Evolutionary conservation across 1,140 invertebrate genomes (phyloP).

Genomic region (Drosophila carrolli): DNA sequence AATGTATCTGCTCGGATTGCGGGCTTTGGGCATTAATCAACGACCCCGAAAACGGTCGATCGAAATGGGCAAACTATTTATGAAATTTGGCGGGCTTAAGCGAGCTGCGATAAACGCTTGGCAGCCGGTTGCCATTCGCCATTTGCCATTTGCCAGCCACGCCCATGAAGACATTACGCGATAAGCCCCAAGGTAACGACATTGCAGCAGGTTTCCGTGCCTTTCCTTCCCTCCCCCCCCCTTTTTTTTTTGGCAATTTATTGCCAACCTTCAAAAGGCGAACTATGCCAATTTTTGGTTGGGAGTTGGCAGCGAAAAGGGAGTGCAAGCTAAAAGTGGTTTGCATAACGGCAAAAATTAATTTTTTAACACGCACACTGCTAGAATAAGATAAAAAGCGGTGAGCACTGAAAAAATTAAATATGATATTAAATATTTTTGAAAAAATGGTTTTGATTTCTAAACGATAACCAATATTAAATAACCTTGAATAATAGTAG

Average conservation of each 20-base stretch:
- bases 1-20: slow-evolving; percentile 74
- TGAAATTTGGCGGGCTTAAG: slow-evolving; percentile 54
- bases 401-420: neutral
- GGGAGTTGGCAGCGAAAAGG: slow-evolving; percentile 9
- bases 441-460: no score
- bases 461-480: no score
- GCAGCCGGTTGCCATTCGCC: slow-evolving; percentile 56
- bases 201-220: slow-evolving; percentile 33
- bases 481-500: no score
- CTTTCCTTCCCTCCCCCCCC: neutral
- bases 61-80: slow-evolving; percentile 57
- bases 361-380: slow-evolving; percentile 74
- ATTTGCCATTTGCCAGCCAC: slow-evolving; percentile 56
- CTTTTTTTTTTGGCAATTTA: slow-evolving; percentile 61
- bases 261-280: slow-evolving; percentile 61
- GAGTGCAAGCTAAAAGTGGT: slow-evolving; percentile 31
- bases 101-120: slow-evolving; percentile 61
- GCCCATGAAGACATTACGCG: slow-evolving; percentile 63
- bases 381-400: slow-evolving; percentile 1
- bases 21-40: slow-evolving; percentile 52
- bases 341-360: slow-evolving; percentile 74
- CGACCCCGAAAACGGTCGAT: slow-evolving; percentile 9
- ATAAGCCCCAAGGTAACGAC: slow-evolving; percentile 74
- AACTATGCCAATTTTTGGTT: slow-evolving; percentile 67
- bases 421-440: no score